Conservation (phyloP, 2,888 invertebrate species). For the Hydraecia micacea region DNA sequence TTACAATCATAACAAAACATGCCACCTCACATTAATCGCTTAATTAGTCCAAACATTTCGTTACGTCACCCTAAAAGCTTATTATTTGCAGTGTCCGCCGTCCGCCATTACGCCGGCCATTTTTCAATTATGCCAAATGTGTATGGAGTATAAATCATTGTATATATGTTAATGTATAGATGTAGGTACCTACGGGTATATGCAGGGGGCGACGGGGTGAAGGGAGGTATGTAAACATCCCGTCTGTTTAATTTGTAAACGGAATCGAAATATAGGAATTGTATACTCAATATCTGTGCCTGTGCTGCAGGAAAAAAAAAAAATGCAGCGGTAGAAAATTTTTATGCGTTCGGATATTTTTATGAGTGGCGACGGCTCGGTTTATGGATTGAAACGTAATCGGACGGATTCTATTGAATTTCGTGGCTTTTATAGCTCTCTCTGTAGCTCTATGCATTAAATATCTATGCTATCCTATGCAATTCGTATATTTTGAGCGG, state of each 20-base stretch:
- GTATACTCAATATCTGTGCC: conserved; percentile 77
- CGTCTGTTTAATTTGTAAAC: conserved; percentile 88
- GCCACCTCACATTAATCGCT: conserved; percentile 64
- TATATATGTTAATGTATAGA: conserved; percentile 69
- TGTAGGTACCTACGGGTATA: conserved; percentile 44
- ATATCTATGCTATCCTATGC: conserved; percentile 42
- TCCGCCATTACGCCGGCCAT: conserved; percentile 84
- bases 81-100: conserved; percentile 83
- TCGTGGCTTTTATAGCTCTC: conserved; percentile 64
- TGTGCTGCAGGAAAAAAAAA: conserved; percentile 70
- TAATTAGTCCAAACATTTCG: conserved; percentile 67
- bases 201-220: conserved; percentile 45
- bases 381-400: conserved; percentile 73
- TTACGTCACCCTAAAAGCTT: conserved; percentile 75
- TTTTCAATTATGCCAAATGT: conserved; percentile 90
- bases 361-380: conserved; percentile 71
- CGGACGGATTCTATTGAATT: conserved; percentile 70
- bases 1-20: conserved; percentile 42
- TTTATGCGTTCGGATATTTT: conserved; percentile 77
- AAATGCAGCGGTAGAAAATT: conserved; percentile 72
- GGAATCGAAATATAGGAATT: conserved; percentile 80
- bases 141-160: conserved; percentile 87
- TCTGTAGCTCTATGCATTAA: conserved; percentile 51
- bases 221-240: conserved; percentile 72
- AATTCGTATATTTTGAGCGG: conserved; percentile 10